Conservation (phyloP, 1,140 invertebrate species). For the Ceratosolen solmsi region DNA sequence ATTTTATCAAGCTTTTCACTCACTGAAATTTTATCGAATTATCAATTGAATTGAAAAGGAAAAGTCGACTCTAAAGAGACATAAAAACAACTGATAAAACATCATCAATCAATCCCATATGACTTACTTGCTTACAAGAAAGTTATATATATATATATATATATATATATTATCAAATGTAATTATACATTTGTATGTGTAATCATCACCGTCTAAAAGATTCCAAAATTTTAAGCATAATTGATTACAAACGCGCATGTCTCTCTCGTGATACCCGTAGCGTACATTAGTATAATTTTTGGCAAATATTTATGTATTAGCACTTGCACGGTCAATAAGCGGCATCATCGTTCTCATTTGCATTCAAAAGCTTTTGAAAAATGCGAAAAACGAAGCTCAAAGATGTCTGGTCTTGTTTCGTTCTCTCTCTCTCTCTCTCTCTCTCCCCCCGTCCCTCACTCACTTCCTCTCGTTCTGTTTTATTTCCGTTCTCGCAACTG, state of each 20-base stretch:
- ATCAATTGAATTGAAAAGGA: no score
- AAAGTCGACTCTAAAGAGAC: no score
- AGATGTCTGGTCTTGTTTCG: constrained; percentile 11
- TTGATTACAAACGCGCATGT: neutral
- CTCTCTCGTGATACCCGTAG: neutral
- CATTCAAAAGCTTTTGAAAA: constrained; percentile 1
- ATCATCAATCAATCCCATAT: no score
- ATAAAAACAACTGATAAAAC: no score
- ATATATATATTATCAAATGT: neutral
- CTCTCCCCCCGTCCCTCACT: neutral
- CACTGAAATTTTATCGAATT: no score
- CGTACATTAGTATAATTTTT: neutral
- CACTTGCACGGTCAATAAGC: neutral
- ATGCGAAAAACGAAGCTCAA: constrained; percentile 12
- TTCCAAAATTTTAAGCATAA: neutral
- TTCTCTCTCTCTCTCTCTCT: neutral
- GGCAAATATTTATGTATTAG: constrained; percentile 22
- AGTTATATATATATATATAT: no score
- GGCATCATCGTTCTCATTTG: neutral
- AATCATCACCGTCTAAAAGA: neutral
- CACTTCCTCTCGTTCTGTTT: constrained; percentile 2
- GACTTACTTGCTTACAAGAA: no score
- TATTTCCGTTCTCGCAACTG: constrained; percentile 23
- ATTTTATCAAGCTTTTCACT: no score
- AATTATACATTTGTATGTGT: neutral